Evolutionary conservation across 2,888 invertebrate species (phyloP), one percentile per base, ranked within the genome.

Genomic region (Marronus borbonicus): DNA sequence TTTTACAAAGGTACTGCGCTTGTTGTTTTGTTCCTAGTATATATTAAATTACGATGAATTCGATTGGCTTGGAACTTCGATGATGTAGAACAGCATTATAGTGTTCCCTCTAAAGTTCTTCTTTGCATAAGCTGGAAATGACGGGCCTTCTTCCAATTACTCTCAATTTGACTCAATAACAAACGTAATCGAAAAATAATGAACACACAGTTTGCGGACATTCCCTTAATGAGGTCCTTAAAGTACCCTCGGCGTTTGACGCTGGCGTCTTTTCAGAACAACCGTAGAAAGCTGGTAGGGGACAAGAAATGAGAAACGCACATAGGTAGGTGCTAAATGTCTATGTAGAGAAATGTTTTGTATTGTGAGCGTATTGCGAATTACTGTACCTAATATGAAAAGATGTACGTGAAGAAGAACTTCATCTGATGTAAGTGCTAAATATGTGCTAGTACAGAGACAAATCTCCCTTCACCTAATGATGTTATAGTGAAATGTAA

Each of bases 101-200:
- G 55, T 52, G 50, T 20, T 52, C 52, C 36, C 28, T 60, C 60
- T 36, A 70, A 12, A 50, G 36, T 36, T 36, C 55, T 31, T n/a
- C 55, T 52, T 39, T 60, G 24, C n/a, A 58, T 62, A 49, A 17
- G 58, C 72, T 74, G 76, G 50, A 78, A 78, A 78, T 80, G 78
- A 80, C 78, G 78, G 64, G 75, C 39, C 72, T 2, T 72, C 77
- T 76, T 78, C 80, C 80, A 81, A 81, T 81, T 81, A 81, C 78
- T 69, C 64, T 69, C 76, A 64, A 75, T 78, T 80, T 83, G 81
- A 81, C 80, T 76, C 80, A 83, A 81, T 81, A 83, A 82, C 83
- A 84, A 84, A 81, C 82, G 83, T 84, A 86, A 86, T 86, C 84
- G 83, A 80, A 83, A 86, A 85, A 86, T 86, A 86, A 86, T 84